Evolutionary conservation across 1,140 invertebrate genomes (phyloP), one percentile per base, ranked within the genome.

Genomic region (Bradysia coprophila): DNA sequence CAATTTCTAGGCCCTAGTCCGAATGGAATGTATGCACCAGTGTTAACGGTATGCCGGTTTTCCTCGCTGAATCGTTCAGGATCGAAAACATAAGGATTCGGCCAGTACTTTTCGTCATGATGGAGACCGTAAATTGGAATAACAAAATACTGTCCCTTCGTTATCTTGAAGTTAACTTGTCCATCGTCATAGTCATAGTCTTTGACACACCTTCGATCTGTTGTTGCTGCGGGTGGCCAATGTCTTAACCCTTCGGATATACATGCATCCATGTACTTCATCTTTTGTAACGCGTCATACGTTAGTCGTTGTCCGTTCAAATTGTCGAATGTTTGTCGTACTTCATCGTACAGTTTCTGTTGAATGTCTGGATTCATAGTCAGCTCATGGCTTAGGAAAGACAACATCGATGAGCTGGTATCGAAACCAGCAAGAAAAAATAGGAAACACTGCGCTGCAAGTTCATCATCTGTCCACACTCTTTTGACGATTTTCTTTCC

Each of bases 201-300:
- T 50, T 72, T 65, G 1, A 53, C 54, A 41, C 70, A 72, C 0
- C 55, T 0, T 15, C 73, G 59, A 44, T 75, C 71, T 0, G 68
- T 49, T 1, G 54, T 43, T 0, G 59, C 41, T 0, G 55, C 63
- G 3, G 72, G 51, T 2, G 75, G 63, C 63, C 71, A 73, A 16
- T 65, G 58, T 22, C 75, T 57, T 5, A 81, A 43, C 0, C 67
- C 61, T 54, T 81, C 77, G 42, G 62, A 64, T 0, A 71, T 47
- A 4, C 73, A 68, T 63, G 70, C 71, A 46, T 81, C 78, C 54
- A 78, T 50, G 48, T 78, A 81, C 15, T 65, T 66, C 63, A 81
- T 62, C 20, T 64, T 59, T 21, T 63, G 52, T 1, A 81, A 55
- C 9, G 68, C 65, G 21, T 62, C 59, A 40, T 66, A 72, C 4